Conservation (phyloP, 2,888 invertebrate genomes). For the Drosophila anomalipes region DNA sequence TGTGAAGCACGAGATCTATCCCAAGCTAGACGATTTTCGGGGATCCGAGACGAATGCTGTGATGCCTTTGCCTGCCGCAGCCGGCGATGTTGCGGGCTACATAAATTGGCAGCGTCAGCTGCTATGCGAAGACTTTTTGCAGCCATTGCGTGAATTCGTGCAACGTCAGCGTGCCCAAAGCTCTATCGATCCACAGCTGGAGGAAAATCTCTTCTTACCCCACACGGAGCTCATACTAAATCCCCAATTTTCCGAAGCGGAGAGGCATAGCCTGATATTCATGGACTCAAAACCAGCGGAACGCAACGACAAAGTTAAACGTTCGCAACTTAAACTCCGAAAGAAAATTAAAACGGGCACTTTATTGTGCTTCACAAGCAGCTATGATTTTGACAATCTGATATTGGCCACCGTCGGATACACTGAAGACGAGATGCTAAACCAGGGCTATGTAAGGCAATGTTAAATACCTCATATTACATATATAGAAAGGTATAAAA, state of each 20-base stretch:
- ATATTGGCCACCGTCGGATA: constrained; percentile 90
- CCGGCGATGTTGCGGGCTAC: constrained; percentile 86
- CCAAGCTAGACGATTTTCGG: constrained; percentile 85
- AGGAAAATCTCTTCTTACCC: constrained; percentile 39
- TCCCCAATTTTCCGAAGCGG: constrained; percentile 66
- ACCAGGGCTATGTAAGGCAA: constrained; percentile 87
- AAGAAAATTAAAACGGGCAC: constrained; percentile 86
- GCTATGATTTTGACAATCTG: constrained; percentile 89
- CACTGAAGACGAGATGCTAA: constrained; percentile 86
- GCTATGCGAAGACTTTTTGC: constrained; percentile 92
- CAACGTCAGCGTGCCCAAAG: constrained; percentile 36
- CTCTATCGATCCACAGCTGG: constrained; percentile 13
- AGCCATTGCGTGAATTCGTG: constrained; percentile 88
- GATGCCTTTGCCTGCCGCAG: constrained; percentile 75
- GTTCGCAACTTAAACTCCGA: constrained; percentile 4
- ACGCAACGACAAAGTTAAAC: constrained; percentile 16
- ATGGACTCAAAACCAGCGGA: constrained; percentile 63
- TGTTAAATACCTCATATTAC: too few relatives aligned
- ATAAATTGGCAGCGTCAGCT: constrained; percentile 92
- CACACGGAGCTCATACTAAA: constrained; percentile 76
- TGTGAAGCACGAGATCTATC: constrained; percentile 85
- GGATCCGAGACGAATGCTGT: constrained; percentile 82
- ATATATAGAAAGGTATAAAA: background rate
- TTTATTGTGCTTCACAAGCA: constrained; percentile 89
- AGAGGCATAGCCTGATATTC: constrained; percentile 74